These are phyloP conservation scores for Philereme transversata DNA, from an alignment of 2,888 invertebrate species.

Conservation along the genomic window DNA sequence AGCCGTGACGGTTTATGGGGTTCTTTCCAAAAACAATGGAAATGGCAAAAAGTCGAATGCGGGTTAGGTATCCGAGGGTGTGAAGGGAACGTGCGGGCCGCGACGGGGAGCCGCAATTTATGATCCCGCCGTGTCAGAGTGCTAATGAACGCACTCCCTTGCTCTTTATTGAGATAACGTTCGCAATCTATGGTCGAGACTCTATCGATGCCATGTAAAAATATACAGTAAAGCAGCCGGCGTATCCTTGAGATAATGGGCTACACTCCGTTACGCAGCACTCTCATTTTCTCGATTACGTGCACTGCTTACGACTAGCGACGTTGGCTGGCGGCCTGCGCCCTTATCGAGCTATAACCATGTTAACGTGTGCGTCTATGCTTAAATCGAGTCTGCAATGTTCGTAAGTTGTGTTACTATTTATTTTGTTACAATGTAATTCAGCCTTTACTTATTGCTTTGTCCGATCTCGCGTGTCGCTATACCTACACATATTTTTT, in stretches of 20 bases:
- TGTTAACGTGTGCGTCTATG: conserved; percentile 5
- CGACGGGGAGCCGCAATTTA: conserved; percentile 81
- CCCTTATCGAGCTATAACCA: conserved; percentile 9
- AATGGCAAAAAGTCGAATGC: conserved; percentile 80
- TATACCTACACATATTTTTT: conserved; percentile 62
- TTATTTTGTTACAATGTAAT: conserved; percentile 37
- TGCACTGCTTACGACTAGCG: conserved; percentile 33
- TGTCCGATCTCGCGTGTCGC: conserved; percentile 74
- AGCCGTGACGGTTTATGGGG: conserved; percentile 76
- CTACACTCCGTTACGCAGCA: conserved; percentile 25
- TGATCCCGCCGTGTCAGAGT: conserved; percentile 81
- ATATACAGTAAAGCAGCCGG: conserved; percentile 19
- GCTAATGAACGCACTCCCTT: conserved; percentile 82
- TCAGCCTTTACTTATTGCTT: conserved; percentile 74
- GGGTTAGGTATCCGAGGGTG: conserved; percentile 66
- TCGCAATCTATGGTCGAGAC: conserved; percentile 68
- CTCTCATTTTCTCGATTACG: conserved; percentile 27
- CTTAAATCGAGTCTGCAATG: neutral
- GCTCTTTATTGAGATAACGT: conserved; percentile 83
- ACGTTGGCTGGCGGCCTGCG: conserved; percentile 39
- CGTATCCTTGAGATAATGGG: conserved; percentile 23
- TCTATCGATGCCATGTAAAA: conserved; percentile 21
- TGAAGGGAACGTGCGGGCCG: conserved; percentile 73
- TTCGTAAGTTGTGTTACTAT: conserved; percentile 1
- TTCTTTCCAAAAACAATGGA: conserved; percentile 78